Percentiles rank a stretch among this genome's conserved stretches.
These are phyloP conservation scores for Microcebus tavaratra DNA, from an alignment of 2,113 vertebrate species.

Conservation along the genomic window DNA sequence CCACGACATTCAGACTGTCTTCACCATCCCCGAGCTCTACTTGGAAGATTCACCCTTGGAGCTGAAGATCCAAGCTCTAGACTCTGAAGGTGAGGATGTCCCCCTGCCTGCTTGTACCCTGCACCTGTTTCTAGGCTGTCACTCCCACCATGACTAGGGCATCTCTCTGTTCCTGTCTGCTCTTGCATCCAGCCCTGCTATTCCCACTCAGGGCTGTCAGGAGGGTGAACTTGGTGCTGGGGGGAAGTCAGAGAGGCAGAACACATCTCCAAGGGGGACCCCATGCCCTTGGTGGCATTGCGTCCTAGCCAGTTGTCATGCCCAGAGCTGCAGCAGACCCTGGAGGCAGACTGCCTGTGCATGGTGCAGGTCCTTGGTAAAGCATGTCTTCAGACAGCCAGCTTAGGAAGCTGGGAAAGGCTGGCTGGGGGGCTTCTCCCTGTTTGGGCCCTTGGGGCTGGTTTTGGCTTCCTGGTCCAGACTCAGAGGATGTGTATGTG, in stretches of 20 bases:
- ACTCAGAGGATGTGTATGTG: neutral
- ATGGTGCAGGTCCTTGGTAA: neutral
- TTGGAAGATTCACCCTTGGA: conserved; percentile 95
- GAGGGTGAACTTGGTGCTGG: neutral
- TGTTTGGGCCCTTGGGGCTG: neutral
- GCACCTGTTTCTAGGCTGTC: too few species aligned
- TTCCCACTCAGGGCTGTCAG: neutral
- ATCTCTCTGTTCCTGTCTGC: fast-evolving
- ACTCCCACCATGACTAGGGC: neutral
- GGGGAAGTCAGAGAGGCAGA: fast-evolving
- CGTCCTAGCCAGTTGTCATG: too few species aligned
- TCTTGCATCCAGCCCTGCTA: fast-evolving
- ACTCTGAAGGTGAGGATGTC: conserved; percentile 92
- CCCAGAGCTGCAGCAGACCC: too few species aligned
- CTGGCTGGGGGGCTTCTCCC: neutral
- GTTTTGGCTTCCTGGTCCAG: neutral
- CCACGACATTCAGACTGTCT: conserved; percentile 93
- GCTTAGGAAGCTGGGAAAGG: neutral
- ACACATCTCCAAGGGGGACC: neutral
- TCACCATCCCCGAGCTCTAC: conserved; percentile 96
- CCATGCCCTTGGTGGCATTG: fast-evolving
- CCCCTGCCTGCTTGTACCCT: too few species aligned
- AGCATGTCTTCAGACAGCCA: neutral
- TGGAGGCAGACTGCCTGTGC: neutral
- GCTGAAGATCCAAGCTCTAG: conserved; percentile 93